Conservation (phyloP, 2,888 invertebrate species). For the Acanthosepion esculentum region DNA sequence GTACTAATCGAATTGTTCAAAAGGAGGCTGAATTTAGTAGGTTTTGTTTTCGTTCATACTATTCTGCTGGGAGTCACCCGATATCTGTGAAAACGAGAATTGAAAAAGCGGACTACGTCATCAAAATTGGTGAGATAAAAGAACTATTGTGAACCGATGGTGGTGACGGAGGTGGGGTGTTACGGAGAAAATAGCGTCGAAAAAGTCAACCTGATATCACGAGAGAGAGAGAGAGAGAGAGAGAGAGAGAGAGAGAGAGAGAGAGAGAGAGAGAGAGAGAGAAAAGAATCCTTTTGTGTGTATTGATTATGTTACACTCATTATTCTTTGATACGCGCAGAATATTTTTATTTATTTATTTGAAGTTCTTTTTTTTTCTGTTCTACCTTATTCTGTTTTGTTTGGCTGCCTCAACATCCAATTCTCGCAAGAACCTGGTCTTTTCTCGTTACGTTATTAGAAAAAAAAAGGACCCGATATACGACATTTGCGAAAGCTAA, state of each 20-base stretch:
- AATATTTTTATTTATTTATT: neutral
- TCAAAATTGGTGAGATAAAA: neutral
- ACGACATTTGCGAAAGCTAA: too few species aligned
- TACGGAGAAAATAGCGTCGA: neutral
- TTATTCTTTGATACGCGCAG: neutral
- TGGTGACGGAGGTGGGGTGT: too few species aligned
- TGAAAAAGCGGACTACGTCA: neutral
- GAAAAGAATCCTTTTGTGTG: constrained; percentile 33
- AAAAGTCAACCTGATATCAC: neutral
- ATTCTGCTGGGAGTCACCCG: neutral
- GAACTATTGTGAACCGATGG: neutral
- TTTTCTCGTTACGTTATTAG: too few species aligned
- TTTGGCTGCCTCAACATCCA: too few species aligned
- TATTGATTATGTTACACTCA: neutral
- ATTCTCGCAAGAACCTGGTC: too few species aligned
- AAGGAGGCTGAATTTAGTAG: too few species aligned
- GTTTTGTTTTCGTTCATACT: neutral
- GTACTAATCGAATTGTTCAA: too few species aligned
- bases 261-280: neutral
- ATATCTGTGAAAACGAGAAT: neutral
- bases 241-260: too few species aligned
- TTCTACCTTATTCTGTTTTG: too few species aligned
- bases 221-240: neutral
- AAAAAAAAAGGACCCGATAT: too few species aligned
- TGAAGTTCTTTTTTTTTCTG: too few species aligned